Evolutionary conservation across 1,140 invertebrate genomes (phyloP).

Genomic region (Ectropis grisescens): DNA sequence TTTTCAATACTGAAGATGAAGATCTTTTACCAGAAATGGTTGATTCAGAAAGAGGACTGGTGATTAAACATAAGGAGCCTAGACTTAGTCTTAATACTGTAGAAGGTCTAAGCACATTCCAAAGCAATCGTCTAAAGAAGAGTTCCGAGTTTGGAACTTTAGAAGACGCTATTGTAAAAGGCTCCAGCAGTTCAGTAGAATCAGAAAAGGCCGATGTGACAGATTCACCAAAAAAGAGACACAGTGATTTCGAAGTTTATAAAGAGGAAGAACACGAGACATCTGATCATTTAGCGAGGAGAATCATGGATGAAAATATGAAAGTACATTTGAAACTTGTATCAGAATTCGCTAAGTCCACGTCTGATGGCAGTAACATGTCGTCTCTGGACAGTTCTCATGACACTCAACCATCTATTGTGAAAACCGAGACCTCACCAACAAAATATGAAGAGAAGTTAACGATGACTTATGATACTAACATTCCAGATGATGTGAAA

Average conservation of each 20-base stretch:
- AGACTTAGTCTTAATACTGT: slow-evolving; percentile 73
- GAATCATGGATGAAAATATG: slow-evolving; percentile 62
- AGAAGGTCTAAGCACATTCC: slow-evolving; percentile 76
- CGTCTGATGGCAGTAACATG: slow-evolving; percentile 50
- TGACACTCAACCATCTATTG: slow-evolving; percentile 19
- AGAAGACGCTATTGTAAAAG: slow-evolving; percentile 78
- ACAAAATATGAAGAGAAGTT: slow-evolving; percentile 58
- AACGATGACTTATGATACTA: slow-evolving; percentile 66
- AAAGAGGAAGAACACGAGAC: slow-evolving; percentile 49
- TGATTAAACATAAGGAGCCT: slow-evolving; percentile 73
- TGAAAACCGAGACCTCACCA: slow-evolving; percentile 27
- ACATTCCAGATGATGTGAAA: slow-evolving; percentile 74
- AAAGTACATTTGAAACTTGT: slow-evolving; percentile 64
- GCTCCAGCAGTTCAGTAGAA: slow-evolving; percentile 55
- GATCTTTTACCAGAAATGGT: slow-evolving; percentile 49
- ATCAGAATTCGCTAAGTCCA: slow-evolving; percentile 60
- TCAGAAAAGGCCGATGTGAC: slow-evolving; percentile 46
- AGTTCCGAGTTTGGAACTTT: slow-evolving; percentile 82
- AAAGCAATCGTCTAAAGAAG: slow-evolving; percentile 77
- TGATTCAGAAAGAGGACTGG: slow-evolving; percentile 42
- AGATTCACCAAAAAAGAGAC: slow-evolving; percentile 19
- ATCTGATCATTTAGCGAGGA: slow-evolving; percentile 56
- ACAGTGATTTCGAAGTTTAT: slow-evolving; percentile 23
- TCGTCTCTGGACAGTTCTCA: slow-evolving; percentile 48
- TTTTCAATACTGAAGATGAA: slow-evolving; percentile 49